A percentile compares a stretch with the other conserved stretches of the same genome.
These are phyloP conservation scores for Orchestia grillus DNA, from an alignment of 1,140 invertebrate species.

Conservation along the genomic window DNA sequence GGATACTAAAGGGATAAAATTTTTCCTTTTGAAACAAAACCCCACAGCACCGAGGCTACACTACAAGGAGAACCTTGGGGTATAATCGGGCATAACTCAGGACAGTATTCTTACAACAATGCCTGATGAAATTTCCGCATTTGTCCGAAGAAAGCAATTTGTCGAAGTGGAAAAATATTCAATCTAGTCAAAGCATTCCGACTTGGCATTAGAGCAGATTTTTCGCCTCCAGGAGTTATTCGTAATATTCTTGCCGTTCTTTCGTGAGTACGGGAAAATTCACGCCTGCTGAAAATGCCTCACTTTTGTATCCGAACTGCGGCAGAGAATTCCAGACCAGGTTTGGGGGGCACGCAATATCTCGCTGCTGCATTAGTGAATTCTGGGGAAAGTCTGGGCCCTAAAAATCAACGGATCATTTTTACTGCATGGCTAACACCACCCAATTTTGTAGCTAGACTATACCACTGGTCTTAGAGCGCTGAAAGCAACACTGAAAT, in stretches of 20 bases:
- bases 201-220: neutral
- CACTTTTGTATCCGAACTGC: slow-evolving; percentile 36
- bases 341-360: slow-evolving; percentile 2
- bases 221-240: neutral
- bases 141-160: neutral
- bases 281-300: neutral
- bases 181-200: neutral
- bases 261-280: neutral
- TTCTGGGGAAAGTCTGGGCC: slow-evolving; percentile 5
- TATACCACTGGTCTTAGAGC: neutral
- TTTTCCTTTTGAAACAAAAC: no score
- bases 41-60: no score
- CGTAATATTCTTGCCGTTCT: slow-evolving; percentile 6
- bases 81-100: no score
- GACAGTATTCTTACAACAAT: no score
- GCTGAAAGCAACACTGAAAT: neutral
- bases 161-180: neutral
- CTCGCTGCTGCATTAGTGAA: slow-evolving; percentile 36
- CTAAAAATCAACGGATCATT: slow-evolving; percentile 22
- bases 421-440: slow-evolving; percentile 37
- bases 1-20: no score
- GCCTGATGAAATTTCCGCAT: neutral
- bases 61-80: no score
- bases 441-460: neutral
- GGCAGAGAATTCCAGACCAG: neutral